phyloP scores from a whole-genome alignment of 1,140 invertebrate species.

The Daktulosphaira vitifoliae region DNA sequence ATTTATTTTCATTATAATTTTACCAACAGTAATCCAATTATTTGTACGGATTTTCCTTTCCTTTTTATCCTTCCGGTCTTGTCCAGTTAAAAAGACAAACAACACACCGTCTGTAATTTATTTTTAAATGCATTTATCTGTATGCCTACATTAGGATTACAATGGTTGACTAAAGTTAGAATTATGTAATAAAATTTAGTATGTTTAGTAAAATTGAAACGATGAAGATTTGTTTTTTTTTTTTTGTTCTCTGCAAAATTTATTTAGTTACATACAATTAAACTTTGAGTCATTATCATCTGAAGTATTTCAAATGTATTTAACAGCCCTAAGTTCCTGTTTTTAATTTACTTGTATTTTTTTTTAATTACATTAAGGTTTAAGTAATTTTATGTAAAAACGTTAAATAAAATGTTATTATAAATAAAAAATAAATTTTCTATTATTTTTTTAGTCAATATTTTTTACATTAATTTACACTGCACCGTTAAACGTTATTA shows the following conservation, averaged over 20 bases:
- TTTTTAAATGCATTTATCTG: constrained; percentile 9
- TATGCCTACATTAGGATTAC: neutral
- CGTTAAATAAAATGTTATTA: neutral
- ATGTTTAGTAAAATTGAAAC: no score
- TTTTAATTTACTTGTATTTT: constrained; percentile 3
- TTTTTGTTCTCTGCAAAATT: neutral
- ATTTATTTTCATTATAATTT: constrained; percentile 8
- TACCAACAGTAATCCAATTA: no score
- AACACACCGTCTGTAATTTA: neutral
- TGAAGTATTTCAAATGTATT: constrained; percentile 27
- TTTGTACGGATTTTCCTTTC: no score
- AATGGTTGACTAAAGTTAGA: constrained; percentile 11
- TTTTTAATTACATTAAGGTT: neutral
- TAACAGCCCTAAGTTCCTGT: constrained; percentile 25
- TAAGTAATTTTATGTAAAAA: neutral
- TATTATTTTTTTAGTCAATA: no score
- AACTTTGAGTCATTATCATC: constrained; percentile 20
- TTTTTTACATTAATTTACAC: no score
- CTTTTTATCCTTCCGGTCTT: no score
- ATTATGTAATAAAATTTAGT: neutral
- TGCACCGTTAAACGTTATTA: no score
- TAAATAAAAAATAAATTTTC: neutral
- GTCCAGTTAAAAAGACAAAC: no score
- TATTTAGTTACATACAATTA: neutral
- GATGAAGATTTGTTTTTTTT: no score